phyloP scores from a whole-genome alignment of 2,888 invertebrate genomes.

The Lochmaea crataegi region DNA sequence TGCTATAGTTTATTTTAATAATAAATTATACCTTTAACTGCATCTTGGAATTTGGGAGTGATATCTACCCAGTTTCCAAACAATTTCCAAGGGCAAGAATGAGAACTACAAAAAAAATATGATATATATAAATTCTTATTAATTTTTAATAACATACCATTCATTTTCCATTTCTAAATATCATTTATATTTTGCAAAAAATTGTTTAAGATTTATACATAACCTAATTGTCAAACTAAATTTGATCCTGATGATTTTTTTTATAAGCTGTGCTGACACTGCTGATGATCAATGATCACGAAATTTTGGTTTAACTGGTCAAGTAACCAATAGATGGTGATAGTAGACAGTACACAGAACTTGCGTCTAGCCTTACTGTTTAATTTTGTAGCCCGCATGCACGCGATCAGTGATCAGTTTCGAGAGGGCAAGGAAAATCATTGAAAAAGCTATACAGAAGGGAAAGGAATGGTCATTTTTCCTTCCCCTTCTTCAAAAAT shows the following conservation, averaged over 20 bases:
- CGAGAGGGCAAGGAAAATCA: no score
- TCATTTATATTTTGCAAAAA: not conserved
- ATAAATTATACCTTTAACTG: slow-evolving; percentile 54
- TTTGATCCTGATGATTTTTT: not conserved
- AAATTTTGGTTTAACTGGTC: no score
- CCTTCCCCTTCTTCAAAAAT: no score
- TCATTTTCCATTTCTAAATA: slow-evolving; percentile 37
- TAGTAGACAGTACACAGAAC: no score
- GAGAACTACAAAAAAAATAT: slow-evolving; percentile 40
- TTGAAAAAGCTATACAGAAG: no score
- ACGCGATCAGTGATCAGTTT: no score
- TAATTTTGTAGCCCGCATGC: no score
- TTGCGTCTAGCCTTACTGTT: no score
- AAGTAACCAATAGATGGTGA: no score
- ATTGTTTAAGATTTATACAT: not conserved
- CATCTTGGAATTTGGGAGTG: slow-evolving; percentile 54
- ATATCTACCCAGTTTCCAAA: slow-evolving; percentile 53
- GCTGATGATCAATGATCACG: no score
- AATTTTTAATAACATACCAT: slow-evolving; percentile 17
- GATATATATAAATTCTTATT: slow-evolving; percentile 7
- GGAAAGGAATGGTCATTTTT: no score
- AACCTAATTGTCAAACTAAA: slow-evolving; percentile 1
- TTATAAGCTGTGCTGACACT: no score
- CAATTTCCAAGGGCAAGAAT: slow-evolving; percentile 38
- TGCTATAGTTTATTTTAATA: not conserved